These are phyloP conservation scores for Myrmecophaga tridactyla DNA, from an alignment of 2,113 vertebrate species.

Conservation along the genomic window DNA sequence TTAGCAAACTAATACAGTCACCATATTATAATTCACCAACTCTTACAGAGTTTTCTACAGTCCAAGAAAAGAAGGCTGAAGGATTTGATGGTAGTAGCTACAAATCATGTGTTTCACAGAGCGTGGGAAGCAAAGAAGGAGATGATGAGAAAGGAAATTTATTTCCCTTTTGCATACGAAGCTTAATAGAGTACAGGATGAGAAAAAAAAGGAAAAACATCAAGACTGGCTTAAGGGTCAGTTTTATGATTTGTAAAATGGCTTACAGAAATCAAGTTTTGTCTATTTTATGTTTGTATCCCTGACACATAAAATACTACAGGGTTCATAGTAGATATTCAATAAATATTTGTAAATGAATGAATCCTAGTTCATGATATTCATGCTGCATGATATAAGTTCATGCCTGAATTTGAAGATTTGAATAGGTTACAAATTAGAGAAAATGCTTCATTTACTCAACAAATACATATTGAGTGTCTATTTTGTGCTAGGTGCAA, in stretches of 20 bases:
- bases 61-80: not conserved
- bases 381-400: slow-evolving; percentile 16
- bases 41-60: not conserved
- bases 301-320: not conserved
- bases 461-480: not conserved
- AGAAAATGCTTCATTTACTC: slow-evolving; percentile 21
- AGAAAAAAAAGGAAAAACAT: slow-evolving; percentile 8
- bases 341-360: slow-evolving; percentile 1
- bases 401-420: slow-evolving; percentile 27
- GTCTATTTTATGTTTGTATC: not conserved
- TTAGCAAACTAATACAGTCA: too few relatives aligned
- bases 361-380: not conserved
- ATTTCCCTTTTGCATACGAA: not conserved
- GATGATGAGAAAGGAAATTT: not conserved
- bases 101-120: not conserved
- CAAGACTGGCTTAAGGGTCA: not conserved
- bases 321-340: not conserved
- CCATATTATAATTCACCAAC: slow-evolving; percentile 7
- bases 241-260: slow-evolving; percentile 33
- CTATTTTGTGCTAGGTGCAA: not conserved
- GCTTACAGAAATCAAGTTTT: not conserved
- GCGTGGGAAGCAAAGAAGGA: not conserved
- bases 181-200: not conserved
- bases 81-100: not conserved
- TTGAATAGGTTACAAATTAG: slow-evolving; percentile 23